Evolutionary conservation across 2,888 invertebrate genomes (phyloP), one percentile per base, ranked within the genome.

Genomic region (Drosophila robusta): DNA sequence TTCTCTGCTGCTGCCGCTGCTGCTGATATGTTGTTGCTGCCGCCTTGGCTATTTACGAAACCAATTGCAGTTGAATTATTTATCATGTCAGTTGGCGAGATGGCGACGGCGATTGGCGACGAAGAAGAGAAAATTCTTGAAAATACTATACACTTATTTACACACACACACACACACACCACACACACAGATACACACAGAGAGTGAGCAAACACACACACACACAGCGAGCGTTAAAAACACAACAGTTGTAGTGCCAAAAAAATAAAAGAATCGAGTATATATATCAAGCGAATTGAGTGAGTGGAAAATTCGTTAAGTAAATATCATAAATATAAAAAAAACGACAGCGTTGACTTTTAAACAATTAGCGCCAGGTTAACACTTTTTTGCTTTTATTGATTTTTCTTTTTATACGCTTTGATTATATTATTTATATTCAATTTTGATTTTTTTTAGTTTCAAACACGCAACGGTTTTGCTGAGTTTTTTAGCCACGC

Each of bases 61-160:
- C 83, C 89, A 85, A 83, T 87, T 78, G 80, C 75, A 74, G 90
- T 75, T 78, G 88, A 87, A 82, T 89, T 88, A 89, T 86, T 89
- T 79, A 84, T 80, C 89, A 90, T 89, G 78, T 78, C 87, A 88
- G 80, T 79, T 75, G 78, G 55, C 55, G 61, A 36, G 80, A 79
- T 70, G 78, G 55, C 55, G 55, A 57, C 51, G 63, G 45, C 55
- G 51, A 42, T 34, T 36, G 55, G 49, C 55, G 71, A 72, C 70
- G 81, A 75, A 84, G 80, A 82, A 84, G 79, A 78, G 70, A 82
- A 75, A 85, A 84, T 87, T 86, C 87, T 84, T 84, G 79, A 84
- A 83, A 84, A 84, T 84, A 81, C 72, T 87, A 78, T 76, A 83
- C 83, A 84, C 76, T 83, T 83, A 82, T 77, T 64, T 66, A 73